A percentile compares a stretch with the other conserved stretches of the same genome.
These are phyloP conservation scores for Tapera naevia DNA, from an alignment of 2,797 vertebrate genomes.

Conservation along the genomic window DNA sequence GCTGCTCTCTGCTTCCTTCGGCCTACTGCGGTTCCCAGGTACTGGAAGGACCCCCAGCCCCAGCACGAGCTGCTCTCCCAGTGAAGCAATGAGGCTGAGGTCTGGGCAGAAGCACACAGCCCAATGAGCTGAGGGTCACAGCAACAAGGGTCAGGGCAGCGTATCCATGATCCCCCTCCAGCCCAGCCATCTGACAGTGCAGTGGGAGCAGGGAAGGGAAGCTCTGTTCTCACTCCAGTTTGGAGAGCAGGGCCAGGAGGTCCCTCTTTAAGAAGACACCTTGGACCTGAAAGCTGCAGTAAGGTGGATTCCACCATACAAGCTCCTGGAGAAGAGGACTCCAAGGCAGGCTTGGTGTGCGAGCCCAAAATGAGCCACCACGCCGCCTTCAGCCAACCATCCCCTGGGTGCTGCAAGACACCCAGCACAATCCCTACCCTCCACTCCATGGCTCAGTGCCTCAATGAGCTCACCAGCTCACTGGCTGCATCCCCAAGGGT, in stretches of 20 bases:
- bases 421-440: neutral
- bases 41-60: neutral
- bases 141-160: neutral
- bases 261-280: neutral
- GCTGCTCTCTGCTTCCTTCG: neutral
- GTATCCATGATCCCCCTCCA: neutral
- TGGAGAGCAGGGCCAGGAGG: neutral
- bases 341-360: neutral
- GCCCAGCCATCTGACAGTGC: accelerated
- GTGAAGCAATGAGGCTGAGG: neutral
- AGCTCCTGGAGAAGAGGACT: neutral
- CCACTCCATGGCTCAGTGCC: neutral
- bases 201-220: neutral
- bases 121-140: neutral
- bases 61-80: neutral
- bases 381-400: neutral
- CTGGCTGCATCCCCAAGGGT: neutral
- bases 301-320: neutral
- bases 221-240: neutral
- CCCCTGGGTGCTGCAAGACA: neutral
- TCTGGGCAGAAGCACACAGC: neutral
- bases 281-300: neutral
- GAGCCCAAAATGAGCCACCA: neutral
- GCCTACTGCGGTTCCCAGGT: neutral
- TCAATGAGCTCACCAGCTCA: neutral